Evolutionary conservation across 1,140 invertebrate species (phyloP).

Genomic region (Drosophila sechellia): DNA sequence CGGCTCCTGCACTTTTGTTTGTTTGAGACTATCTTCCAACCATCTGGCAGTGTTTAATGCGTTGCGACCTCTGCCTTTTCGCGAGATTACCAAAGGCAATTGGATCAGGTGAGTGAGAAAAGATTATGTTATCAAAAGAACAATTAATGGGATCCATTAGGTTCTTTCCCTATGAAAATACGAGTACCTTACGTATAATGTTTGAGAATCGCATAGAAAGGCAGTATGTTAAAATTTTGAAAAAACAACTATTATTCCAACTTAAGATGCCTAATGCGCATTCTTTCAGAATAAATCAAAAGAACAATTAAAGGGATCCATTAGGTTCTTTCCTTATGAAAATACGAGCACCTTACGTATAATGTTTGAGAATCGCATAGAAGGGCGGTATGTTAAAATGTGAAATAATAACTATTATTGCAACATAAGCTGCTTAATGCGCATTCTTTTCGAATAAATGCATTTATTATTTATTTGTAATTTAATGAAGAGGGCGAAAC

Average conservation of each 20-base stretch:
- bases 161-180: neutral
- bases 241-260: too few species aligned
- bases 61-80: neutral
- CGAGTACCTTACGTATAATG: too few species aligned
- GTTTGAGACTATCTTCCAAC: constrained; percentile 33
- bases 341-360: neutral
- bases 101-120: constrained; percentile 18
- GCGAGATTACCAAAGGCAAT: constrained; percentile 19
- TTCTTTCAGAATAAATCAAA: too few species aligned
- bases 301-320: neutral
- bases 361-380: too few species aligned
- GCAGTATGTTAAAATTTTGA: too few species aligned
- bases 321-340: neutral
- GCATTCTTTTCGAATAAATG: neutral
- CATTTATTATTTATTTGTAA: neutral
- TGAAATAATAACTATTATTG: too few species aligned
- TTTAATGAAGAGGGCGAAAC: neutral
- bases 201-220: too few species aligned
- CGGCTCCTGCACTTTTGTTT: constrained; percentile 44
- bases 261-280: too few species aligned
- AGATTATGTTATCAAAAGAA: neutral
- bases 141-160: neutral
- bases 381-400: too few species aligned
- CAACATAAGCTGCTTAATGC: too few species aligned
- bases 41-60: constrained; percentile 42